Base-by-base conservation (phyloP, 2,888 invertebrate species). In the Plutella xylostella region DNA sequence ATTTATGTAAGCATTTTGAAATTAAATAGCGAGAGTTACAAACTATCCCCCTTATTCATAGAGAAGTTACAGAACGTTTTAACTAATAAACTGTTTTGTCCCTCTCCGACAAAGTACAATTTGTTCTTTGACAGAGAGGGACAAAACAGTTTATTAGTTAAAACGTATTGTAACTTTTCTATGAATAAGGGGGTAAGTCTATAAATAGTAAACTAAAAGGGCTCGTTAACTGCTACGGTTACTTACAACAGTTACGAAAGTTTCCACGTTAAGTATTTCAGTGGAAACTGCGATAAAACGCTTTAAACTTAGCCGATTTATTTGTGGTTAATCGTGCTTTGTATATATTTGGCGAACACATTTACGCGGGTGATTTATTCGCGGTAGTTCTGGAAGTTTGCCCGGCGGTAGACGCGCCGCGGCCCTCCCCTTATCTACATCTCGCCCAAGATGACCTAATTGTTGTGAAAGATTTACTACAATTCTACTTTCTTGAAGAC, bases 301-400 rank as follows among this genome's bases (percentile, higher is more conserved):
- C 37, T 33, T 55, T 48, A 51, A 63, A 65, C 58, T 67, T 58
- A 65, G 62, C 66, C 61, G 65, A 67, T 71, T 68, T 68, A 67
- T 69, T 71, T 71, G 68, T 65, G 61, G 60, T 69, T 68, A 66
- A 72, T 72, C 68, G 69, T 72, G 67, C n/a, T 68, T 70, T 66
- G 63, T 56, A 61, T 68, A 63, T 60, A 61, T 60, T 61, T 54
- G 61, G 55, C 51, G 55, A 60, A 62, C 58, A 66, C 68, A 69
- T 69, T 67, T 68, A 63, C 63, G 58, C 55, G 56, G 56, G 62
- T 72, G 72, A 73, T 73, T 75, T 76, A 78, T 74, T 68, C 59
- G 58, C 60, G 61, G 56, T 55, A 53, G 52, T 65, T 64, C 73
- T 72, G 75, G 72, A 72, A 67, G 62, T 61, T 65, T 74, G 74